Conservation (phyloP, 2,797 vertebrate genomes). For the Distichodus sexfasciatus region DNA sequence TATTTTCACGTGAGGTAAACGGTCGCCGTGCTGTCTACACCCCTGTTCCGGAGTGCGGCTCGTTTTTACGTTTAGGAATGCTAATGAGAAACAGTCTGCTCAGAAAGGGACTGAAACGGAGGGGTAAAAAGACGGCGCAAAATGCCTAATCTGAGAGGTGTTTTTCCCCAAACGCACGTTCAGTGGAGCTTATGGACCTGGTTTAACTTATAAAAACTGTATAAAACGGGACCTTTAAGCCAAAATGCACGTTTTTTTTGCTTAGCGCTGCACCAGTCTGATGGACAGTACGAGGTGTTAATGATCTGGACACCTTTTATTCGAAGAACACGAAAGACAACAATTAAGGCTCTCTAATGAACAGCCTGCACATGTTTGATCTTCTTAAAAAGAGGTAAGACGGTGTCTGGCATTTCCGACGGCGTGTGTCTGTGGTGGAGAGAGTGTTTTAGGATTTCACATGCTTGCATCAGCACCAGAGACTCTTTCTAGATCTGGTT, state of each 20-base stretch:
- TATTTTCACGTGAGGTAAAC: no score
- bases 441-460: slow-evolving; percentile 9
- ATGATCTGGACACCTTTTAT: neutral
- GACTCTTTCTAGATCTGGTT: slow-evolving; percentile 8
- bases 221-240: neutral
- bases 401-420: neutral
- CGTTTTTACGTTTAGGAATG: no score
- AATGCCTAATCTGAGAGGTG: no score
- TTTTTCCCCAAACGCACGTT: no score
- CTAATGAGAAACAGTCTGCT: no score
- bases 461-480: slow-evolving; percentile 43
- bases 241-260: neutral
- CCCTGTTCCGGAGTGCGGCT: no score
- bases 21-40: no score
- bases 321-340: neutral
- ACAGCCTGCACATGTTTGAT: slow-evolving; percentile 23
- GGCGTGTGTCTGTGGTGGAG: neutral
- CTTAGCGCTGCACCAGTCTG: neutral
- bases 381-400: neutral
- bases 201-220: no score
- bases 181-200: no score
- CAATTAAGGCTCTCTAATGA: slow-evolving; percentile 22
- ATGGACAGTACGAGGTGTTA: neutral
- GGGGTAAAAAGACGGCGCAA: no score
- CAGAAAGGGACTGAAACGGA: no score